Evolutionary conservation across 2,888 invertebrate species (phyloP), one percentile per base, ranked within the genome.

Genomic region (Tinea semifulvella): DNA sequence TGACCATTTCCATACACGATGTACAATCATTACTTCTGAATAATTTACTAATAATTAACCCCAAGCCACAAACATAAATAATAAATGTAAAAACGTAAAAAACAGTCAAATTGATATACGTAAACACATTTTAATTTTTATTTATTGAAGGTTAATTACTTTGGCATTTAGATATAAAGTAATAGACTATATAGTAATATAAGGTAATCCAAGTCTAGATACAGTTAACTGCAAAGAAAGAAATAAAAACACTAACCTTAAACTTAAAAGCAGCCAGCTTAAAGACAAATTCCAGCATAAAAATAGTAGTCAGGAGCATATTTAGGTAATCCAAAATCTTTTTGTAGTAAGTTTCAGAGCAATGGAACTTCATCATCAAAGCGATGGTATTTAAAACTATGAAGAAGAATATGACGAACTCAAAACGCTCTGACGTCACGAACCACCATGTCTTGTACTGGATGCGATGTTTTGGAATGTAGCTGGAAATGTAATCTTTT

Each of bases 391-490:
- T 99, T 62, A 97, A 88, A 74, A 99, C 91, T 65, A 99, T 99
- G 58, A 99, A 86, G 57, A 92, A 91, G 75, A 99, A 99, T 61
- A 99, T 98, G 49, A 93, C 91, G 67, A 97, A 99, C 68, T 99
- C 99, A 71, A 99, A 99, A 2, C 94, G 92, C 63, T 94, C 92
- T 45, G 99, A 99, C 45, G 99, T 99, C 48, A 99, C 98, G 64
- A 99, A 96, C 98, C 98, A 98, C 99, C 99, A 99, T 5, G 99
- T 84, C 54, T 86, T 86, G 65, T 95, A 95, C 72, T 98, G 98
- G 64, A 97, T 91, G 47, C 96, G 89, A 70, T 96, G 96, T 69
- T 98, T 97, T 50, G 99, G 99, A 81, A 99, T 99, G 83, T 99
- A 99, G 52, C 99, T 81, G 54, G 1, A 53, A 51, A 38, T 14